Base-by-base conservation (phyloP, 2,888 invertebrate species). In the Amblyteles armatorius region DNA sequence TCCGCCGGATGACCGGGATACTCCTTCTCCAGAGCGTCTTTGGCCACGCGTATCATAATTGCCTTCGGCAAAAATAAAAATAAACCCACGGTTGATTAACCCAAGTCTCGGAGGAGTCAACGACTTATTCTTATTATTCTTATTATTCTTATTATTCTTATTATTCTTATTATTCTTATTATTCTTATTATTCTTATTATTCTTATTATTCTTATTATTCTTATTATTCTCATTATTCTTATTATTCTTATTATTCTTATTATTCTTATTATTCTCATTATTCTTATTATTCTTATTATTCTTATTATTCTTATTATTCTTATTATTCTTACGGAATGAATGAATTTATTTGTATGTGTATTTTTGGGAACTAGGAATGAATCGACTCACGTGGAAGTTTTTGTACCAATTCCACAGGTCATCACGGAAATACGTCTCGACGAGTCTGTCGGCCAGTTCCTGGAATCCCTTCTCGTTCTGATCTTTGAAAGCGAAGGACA, bases 1-100 rank as follows among this genome's bases (percentile, higher is more conserved):
- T 95, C 94, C 80, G 96, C 96, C 68, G 95, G 93, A 0, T 95
- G 94, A 76, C 94, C 93, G 0, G 96, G 96, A 87, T 95, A 96
- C 89, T 96, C 96, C 86, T 95, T 95, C 83, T 95, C 94, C 0
- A 97, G 95, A 0, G 97, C 96, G 92, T 97, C 96, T 71, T 95
- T 94, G 0, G 96, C 95, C 68, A 96, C 88, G 4, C 84, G 74
- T 3, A 90, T 19, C 7, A 88, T 19, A 9, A 36, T 83, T 48
- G 84, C 79, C 92, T 92, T 79, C 69, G 68, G 44, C 50, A 55
- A 6, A 67, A 48, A 33, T 44, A 7, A 16, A 40, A 5, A n/a
- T n/a, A 63, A 76, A 71, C 19, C 44, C 16, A 44, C 16, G 16
- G 44, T 13, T 44, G 2, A 6, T n/a, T 52, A 5, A 9, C 9